These are phyloP conservation scores for Vanessa tameamea DNA, from an alignment of 1,140 invertebrate species.

Conservation along the genomic window DNA sequence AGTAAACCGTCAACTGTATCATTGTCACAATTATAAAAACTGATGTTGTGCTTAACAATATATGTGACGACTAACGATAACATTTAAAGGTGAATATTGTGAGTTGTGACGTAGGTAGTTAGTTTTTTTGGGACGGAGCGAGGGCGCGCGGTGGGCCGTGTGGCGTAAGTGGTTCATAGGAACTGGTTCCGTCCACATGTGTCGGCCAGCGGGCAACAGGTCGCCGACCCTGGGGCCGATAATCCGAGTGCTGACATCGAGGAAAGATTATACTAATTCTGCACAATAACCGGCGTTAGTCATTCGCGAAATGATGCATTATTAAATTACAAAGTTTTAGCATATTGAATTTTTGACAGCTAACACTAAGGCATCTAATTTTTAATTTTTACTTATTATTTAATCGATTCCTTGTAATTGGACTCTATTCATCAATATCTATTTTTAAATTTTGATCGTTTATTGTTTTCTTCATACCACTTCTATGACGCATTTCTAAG, in stretches of 20 bases:
- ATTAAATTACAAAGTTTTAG: slow-evolving; percentile 29
- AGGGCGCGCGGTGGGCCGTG: slow-evolving; percentile 51
- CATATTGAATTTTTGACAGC: neutral
- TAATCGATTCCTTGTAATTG: neutral
- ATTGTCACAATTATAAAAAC: neutral
- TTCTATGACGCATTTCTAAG: slow-evolving; percentile 29
- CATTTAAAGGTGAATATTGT: slow-evolving; percentile 22
- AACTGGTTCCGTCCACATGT: slow-evolving; percentile 77
- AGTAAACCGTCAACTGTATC: neutral
- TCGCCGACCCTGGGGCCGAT: slow-evolving; percentile 66
- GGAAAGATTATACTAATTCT: slow-evolving; percentile 49
- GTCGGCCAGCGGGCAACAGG: slow-evolving; percentile 47
- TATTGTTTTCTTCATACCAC: slow-evolving; percentile 12
- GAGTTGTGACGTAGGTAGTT: slow-evolving; percentile 16
- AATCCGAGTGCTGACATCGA: slow-evolving; percentile 58
- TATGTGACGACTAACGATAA: slow-evolving; percentile 4
- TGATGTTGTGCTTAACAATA: neutral
- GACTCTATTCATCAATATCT: neutral
- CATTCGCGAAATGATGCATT: slow-evolving; percentile 36
- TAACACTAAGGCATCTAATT: slow-evolving; percentile 12
- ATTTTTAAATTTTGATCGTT: neutral
- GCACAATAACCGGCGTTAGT: slow-evolving; percentile 42
- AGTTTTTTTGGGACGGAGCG: slow-evolving; percentile 34
- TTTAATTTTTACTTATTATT: neutral
- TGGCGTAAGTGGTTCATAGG: slow-evolving; percentile 65